phyloP scores from a whole-genome alignment of 2,113 vertebrate species.

The Salvelinus fontinalis region DNA sequence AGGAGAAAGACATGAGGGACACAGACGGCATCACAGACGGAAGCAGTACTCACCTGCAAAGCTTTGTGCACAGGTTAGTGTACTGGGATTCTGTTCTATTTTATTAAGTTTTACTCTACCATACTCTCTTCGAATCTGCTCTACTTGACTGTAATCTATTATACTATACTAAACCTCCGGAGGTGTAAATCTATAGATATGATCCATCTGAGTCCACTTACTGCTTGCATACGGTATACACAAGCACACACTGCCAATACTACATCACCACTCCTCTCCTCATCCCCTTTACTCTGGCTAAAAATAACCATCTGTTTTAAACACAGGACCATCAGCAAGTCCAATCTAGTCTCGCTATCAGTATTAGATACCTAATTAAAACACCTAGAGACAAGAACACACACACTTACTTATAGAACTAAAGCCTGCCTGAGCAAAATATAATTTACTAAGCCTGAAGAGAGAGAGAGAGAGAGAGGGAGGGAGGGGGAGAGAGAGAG shows the following conservation, averaged over 20 bases:
- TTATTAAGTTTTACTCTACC: background rate
- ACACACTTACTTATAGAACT: conserved; percentile 38
- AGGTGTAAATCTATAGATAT: too few relatives aligned
- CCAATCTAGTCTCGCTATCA: conserved; percentile 23
- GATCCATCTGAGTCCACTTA: too few relatives aligned
- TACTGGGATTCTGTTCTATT: background rate
- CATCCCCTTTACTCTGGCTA: conserved; percentile 11
- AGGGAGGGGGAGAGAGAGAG: background rate
- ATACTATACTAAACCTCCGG: too few relatives aligned
- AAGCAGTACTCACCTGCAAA: conserved; percentile 90
- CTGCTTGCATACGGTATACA: background rate
- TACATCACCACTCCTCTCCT: conserved; percentile 25
- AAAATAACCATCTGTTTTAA: conserved; percentile 28
- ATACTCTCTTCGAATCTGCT: background rate
- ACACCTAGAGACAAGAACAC: conserved; percentile 12
- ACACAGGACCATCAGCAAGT: conserved; percentile 3
- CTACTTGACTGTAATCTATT: background rate
- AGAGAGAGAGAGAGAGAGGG: background rate
- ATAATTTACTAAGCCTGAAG: conserved; percentile 5
- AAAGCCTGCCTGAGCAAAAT: background rate
- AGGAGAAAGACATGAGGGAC: conserved; percentile 4
- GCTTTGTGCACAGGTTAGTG: conserved; percentile 66
- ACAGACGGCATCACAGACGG: conserved; percentile 60
- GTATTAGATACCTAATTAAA: conserved; percentile 14
- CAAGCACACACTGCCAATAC: background rate